Evolutionary conservation across 2,888 invertebrate species (phyloP).

Genomic region (Biston stratarius): DNA sequence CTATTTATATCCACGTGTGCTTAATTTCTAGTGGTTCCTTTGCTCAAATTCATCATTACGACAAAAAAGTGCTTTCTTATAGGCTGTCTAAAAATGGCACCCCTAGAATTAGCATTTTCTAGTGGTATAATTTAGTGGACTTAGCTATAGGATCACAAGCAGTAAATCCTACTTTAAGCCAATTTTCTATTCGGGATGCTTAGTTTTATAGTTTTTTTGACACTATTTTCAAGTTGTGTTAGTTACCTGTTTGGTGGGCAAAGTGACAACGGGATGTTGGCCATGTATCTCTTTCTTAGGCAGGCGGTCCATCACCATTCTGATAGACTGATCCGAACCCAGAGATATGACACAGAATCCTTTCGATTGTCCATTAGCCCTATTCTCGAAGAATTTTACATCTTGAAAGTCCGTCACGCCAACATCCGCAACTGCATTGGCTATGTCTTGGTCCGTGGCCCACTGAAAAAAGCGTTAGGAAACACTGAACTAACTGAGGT

Average conservation of each 20-base stretch:
- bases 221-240: neutral
- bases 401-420: slow-evolving; percentile 98
- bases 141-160: no score
- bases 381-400: slow-evolving; percentile 99
- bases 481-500: slow-evolving; percentile 67
- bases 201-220: neutral
- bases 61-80: no score
- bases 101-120: no score
- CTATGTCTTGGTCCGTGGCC: slow-evolving; percentile 99
- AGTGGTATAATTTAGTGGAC: no score
- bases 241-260: slow-evolving; percentile 95
- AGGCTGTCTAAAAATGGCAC: no score
- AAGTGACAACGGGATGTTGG: slow-evolving; percentile 97
- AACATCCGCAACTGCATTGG: slow-evolving; percentile 94
- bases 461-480: slow-evolving; percentile 89
- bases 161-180: no score
- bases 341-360: slow-evolving; percentile 98
- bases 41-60: no score
- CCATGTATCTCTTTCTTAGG: slow-evolving; percentile 98
- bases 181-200: no score
- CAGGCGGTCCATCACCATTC: slow-evolving; percentile 96
- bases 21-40: no score
- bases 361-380: slow-evolving; percentile 99
- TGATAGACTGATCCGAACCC: slow-evolving; percentile 96
- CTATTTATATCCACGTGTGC: no score